Conservation (phyloP, 2,113 vertebrate genomes). For the Thermophis baileyi region DNA sequence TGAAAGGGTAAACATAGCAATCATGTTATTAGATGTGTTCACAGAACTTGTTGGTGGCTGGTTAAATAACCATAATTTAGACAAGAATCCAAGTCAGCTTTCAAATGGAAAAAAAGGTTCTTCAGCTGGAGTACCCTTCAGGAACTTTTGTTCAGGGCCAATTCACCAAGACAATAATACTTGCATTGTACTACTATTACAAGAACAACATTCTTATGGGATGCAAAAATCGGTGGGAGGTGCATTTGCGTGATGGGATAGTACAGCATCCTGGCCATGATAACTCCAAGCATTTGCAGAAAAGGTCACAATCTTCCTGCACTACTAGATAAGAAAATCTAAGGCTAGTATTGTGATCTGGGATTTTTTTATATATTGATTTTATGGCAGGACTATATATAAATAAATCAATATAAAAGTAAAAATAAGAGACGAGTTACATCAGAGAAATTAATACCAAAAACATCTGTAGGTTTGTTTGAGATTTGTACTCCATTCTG, state of each 20-base stretch:
- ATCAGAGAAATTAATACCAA: neutral
- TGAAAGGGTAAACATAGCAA: conserved; percentile 71
- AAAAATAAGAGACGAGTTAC: neutral
- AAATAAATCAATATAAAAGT: neutral
- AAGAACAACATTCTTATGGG: conserved; percentile 11
- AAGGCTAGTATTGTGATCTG: neutral
- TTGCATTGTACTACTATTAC: conserved; percentile 24
- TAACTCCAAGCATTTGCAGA: neutral
- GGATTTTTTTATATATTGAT: neutral
- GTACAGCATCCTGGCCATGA: conserved; percentile 34
- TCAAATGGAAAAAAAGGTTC: conserved; percentile 42
- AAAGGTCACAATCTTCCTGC: neutral
- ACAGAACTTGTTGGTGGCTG: conserved; percentile 61
- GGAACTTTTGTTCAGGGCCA: conserved; percentile 32
- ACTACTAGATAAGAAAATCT: neutral
- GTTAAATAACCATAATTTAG: conserved; percentile 66
- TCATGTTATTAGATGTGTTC: conserved; percentile 67
- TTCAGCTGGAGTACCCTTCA: conserved; percentile 13
- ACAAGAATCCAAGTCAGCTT: conserved; percentile 53
- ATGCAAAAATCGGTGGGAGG: conserved; percentile 20
- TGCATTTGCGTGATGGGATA: conserved; percentile 41
- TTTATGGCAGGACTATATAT: neutral
- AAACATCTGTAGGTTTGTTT: neutral
- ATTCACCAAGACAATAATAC: conserved; percentile 30
- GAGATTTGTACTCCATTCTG: neutral